Evolutionary conservation across 2,797 vertebrate genomes (phyloP).

Genomic region (Rhinophrynus dorsalis): DNA sequence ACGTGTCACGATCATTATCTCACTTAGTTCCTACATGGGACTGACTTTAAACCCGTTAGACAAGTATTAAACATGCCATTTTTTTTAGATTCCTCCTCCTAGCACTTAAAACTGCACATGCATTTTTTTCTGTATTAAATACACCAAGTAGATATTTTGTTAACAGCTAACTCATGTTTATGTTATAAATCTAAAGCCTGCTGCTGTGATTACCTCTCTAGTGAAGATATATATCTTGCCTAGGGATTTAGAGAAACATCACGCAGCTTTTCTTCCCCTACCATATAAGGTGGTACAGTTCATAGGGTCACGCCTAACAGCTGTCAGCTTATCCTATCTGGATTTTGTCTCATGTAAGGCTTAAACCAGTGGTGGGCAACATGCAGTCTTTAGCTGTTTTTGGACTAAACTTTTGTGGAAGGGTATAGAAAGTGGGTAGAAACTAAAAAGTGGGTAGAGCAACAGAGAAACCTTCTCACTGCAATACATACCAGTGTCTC

Average conservation of each 20-base stretch:
- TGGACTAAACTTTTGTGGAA: too few relatives aligned
- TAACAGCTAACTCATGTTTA: slow-evolving; percentile 17
- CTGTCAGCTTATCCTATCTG: slow-evolving; percentile 14
- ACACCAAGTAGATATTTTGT: slow-evolving; percentile 14
- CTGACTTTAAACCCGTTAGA: too few relatives aligned
- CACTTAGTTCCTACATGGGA: too few relatives aligned
- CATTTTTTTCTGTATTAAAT: slow-evolving; percentile 4
- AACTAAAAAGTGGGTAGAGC: too few relatives aligned
- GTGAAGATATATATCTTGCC: slow-evolving; percentile 22
- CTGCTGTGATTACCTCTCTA: slow-evolving; percentile 7
- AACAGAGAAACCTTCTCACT: too few relatives aligned
- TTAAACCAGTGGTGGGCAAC: too few relatives aligned
- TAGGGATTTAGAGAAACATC: slow-evolving; percentile 4
- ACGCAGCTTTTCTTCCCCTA: slow-evolving; percentile 19
- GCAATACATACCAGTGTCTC: too few relatives aligned
- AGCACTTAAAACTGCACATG: not conserved
- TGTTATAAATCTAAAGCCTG: slow-evolving; percentile 20
- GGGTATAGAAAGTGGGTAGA: too few relatives aligned
- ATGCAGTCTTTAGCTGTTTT: too few relatives aligned
- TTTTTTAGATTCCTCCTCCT: not conserved
- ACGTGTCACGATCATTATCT: too few relatives aligned
- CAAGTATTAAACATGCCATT: not conserved
- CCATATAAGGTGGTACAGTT: slow-evolving; percentile 36
- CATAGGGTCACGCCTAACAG: slow-evolving; percentile 2
- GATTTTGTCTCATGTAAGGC: slow-evolving; percentile 1